These are phyloP conservation scores for Mastacembelus armatus DNA, from an alignment of 2,797 vertebrate species.

Conservation along the genomic window DNA sequence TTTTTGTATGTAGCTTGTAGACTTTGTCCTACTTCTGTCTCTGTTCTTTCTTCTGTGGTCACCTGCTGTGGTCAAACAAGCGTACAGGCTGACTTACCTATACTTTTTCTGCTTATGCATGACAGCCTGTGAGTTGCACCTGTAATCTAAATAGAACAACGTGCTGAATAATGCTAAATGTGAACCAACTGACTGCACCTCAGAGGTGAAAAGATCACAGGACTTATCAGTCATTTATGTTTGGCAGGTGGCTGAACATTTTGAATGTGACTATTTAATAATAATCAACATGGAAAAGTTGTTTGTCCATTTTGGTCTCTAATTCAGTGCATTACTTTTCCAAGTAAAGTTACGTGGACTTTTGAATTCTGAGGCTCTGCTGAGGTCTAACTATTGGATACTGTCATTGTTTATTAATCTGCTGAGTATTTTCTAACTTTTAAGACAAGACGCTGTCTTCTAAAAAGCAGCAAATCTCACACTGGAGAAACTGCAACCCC, in stretches of 20 bases:
- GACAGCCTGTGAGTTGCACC: not conserved
- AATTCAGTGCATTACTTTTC: not conserved
- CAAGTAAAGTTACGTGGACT: too few species aligned
- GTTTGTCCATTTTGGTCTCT: not conserved
- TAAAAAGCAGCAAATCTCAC: not conserved
- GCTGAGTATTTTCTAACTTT: too few species aligned
- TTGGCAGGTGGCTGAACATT: not conserved
- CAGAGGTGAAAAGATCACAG: not conserved
- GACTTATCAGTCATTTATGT: not conserved
- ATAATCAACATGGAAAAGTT: not conserved
- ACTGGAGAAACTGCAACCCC: not conserved
- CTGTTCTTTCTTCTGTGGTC: not conserved
- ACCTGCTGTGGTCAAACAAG: not conserved
- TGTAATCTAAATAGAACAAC: not conserved
- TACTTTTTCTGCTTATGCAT: too few species aligned
- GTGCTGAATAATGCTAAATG: too few species aligned
- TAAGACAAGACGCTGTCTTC: too few species aligned
- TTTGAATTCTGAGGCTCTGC: too few species aligned
- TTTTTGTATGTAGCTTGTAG: too few species aligned
- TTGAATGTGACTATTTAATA: not conserved
- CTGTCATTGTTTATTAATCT: too few species aligned
- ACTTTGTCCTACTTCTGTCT: not conserved
- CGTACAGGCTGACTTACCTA: too few species aligned
- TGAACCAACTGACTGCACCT: too few species aligned
- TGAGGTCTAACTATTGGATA: not conserved